Percentiles rank a stretch among this genome's conserved stretches.
Conservation (phyloP, 2,113 vertebrate species). For the Lethenteron reissneri region DNA sequence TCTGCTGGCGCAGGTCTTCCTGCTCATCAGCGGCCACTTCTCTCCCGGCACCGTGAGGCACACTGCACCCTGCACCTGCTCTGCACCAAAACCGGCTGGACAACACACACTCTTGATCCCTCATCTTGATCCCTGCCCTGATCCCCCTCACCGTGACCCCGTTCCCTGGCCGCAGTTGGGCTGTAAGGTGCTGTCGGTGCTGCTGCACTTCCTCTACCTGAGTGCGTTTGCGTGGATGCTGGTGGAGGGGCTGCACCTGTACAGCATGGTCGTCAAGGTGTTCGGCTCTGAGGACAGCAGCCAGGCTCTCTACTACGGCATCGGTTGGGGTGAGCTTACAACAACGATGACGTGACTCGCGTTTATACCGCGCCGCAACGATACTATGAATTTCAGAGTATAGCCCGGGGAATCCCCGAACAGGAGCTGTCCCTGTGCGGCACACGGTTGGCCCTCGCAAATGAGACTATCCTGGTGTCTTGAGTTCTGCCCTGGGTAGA, state of each 20-base stretch:
- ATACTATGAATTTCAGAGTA: no score
- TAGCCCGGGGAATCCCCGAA: no score
- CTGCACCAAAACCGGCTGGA: no score
- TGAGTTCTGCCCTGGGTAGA: no score
- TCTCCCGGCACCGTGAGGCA: constrained; percentile 1
- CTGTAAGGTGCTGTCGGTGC: constrained; percentile 53
- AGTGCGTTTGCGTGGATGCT: constrained; percentile 91
- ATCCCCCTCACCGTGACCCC: not conserved
- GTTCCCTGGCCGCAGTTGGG: constrained; percentile 17
- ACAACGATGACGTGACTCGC: not conserved
- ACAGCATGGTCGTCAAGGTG: constrained; percentile 86
- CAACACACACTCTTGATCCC: no score
- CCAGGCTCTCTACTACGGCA: constrained; percentile 58
- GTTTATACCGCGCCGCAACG: not conserved
- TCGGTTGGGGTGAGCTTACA: constrained; percentile 59
- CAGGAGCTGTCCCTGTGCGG: no score
- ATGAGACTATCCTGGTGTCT: no score
- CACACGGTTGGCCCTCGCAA: no score
- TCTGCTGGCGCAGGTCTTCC: constrained; percentile 2
- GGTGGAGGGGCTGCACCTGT: constrained; percentile 80
- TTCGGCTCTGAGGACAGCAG: constrained; percentile 85
- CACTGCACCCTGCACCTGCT: not conserved
- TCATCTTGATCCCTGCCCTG: not conserved
- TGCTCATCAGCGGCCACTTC: not conserved
- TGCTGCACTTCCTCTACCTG: constrained; percentile 89